phyloP scores from a whole-genome alignment of 1,140 invertebrate genomes.

The Musca domestica region DNA sequence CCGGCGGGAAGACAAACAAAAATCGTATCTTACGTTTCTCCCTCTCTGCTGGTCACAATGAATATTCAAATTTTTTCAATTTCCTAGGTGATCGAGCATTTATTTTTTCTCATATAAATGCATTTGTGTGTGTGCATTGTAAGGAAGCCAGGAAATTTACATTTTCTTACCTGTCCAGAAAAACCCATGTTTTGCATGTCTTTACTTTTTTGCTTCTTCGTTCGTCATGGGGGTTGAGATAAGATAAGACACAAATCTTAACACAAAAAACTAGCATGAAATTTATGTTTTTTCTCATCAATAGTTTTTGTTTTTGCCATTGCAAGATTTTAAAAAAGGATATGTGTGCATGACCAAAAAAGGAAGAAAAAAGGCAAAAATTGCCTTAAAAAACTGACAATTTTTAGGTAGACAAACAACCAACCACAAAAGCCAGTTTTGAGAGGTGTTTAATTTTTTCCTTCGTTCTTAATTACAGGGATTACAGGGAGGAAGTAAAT shows the following conservation, averaged over 20 bases:
- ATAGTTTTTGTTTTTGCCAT: background rate
- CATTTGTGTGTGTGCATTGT: background rate
- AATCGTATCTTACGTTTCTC: too few relatives aligned
- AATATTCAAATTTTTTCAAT: slow-evolving; percentile 20
- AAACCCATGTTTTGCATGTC: slow-evolving; percentile 1
- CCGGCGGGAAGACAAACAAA: background rate
- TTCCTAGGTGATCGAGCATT: background rate
- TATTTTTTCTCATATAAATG: background rate
- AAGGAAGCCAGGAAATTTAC: background rate
- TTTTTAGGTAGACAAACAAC: background rate
- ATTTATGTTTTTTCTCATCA: slow-evolving; percentile 3
- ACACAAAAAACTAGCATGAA: slow-evolving; percentile 10
- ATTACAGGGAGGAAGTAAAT: background rate
- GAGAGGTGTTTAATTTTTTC: background rate
- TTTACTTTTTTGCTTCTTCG: background rate
- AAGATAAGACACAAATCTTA: background rate
- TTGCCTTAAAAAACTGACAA: background rate
- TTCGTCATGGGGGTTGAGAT: background rate
- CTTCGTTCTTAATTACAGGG: background rate
- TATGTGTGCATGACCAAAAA: background rate
- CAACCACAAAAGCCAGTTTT: too few relatives aligned
- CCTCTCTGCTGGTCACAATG: background rate
- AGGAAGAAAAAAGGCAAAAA: background rate
- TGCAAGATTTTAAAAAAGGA: background rate
- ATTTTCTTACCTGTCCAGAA: slow-evolving; percentile 4